A percentile compares a stretch with the other conserved stretches of the same genome.
phyloP scores from a whole-genome alignment of 2,113 vertebrate genomes.

The Mohoua ochrocephala region DNA sequence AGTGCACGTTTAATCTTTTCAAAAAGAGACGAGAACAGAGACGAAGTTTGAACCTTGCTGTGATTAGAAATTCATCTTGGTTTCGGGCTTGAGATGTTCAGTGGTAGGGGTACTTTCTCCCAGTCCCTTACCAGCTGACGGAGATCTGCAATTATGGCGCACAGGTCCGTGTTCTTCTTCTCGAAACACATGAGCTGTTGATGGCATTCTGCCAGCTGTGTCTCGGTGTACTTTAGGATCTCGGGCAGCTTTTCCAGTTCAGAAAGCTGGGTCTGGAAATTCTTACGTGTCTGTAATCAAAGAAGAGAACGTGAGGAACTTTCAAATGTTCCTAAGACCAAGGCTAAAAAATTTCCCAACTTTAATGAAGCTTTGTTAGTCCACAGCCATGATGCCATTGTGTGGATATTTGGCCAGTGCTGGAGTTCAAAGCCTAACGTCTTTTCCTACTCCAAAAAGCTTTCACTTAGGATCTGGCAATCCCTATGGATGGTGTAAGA shows the following conservation, averaged over 20 bases:
- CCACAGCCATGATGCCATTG: neutral
- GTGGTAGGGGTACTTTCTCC: slow-evolving; percentile 49
- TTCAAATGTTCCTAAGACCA: neutral
- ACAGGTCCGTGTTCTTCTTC: slow-evolving; percentile 81
- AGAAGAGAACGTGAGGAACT: neutral
- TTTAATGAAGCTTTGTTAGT: neutral
- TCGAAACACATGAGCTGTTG: slow-evolving; percentile 79
- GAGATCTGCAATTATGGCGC: slow-evolving; percentile 78
- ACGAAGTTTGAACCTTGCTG: slow-evolving; percentile 48
- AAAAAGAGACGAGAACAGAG: slow-evolving; percentile 65
- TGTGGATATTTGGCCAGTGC: neutral
- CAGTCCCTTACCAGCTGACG: slow-evolving; percentile 84
- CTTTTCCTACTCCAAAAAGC: neutral
- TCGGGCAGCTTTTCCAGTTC: slow-evolving; percentile 87
- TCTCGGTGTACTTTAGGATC: slow-evolving; percentile 76
- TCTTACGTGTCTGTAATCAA: slow-evolving; percentile 65
- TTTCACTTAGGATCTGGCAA: neutral
- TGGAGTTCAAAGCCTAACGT: neutral
- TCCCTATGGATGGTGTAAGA: neutral
- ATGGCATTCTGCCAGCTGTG: slow-evolving; percentile 82
- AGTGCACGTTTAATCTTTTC: slow-evolving; percentile 73
- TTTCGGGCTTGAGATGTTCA: neutral
- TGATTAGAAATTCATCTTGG: slow-evolving; percentile 37
- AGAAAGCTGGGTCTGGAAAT: slow-evolving; percentile 77
- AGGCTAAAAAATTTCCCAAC: neutral